These are phyloP conservation scores for Leptoteleia sp. DNA, from an alignment of 1,140 invertebrate genomes.

Conservation along the genomic window DNA sequence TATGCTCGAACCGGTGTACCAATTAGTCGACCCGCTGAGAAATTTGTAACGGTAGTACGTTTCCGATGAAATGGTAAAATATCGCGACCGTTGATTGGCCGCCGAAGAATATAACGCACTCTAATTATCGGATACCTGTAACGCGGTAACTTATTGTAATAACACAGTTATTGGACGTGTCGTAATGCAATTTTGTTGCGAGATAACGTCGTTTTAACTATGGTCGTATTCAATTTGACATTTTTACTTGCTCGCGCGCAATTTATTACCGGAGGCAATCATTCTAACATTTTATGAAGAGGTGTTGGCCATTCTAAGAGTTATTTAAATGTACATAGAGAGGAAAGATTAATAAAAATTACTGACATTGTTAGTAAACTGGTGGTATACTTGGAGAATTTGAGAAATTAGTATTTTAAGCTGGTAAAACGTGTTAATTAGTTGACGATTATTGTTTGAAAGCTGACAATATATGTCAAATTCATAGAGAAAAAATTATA, in stretches of 20 bases:
- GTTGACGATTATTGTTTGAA: no score
- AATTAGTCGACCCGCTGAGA: conserved; percentile 7
- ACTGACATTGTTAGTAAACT: no score
- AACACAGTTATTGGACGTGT: conserved; percentile 1
- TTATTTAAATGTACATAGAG: no score
- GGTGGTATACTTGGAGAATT: no score
- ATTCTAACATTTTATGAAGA: neutral
- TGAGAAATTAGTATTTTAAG: no score
- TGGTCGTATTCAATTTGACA: conserved; percentile 3
- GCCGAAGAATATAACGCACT: conserved; percentile 8
- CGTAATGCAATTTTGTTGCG: neutral
- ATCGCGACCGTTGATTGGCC: neutral
- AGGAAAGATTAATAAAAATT: no score
- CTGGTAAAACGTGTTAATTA: no score
- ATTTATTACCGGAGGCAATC: conserved; percentile 3
- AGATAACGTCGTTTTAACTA: neutral
- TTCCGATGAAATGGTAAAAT: neutral
- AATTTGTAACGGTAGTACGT: neutral
- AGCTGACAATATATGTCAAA: no score
- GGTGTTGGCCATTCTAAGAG: no score
- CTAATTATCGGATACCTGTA: conserved; percentile 18
- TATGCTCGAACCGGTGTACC: conserved; percentile 5
- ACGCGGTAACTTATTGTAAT: conserved; percentile 21
- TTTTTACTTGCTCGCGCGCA: neutral
- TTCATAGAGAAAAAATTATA: no score